phyloP scores from a whole-genome alignment of 2,888 invertebrate genomes.

The Conops quadrifasciatus region DNA sequence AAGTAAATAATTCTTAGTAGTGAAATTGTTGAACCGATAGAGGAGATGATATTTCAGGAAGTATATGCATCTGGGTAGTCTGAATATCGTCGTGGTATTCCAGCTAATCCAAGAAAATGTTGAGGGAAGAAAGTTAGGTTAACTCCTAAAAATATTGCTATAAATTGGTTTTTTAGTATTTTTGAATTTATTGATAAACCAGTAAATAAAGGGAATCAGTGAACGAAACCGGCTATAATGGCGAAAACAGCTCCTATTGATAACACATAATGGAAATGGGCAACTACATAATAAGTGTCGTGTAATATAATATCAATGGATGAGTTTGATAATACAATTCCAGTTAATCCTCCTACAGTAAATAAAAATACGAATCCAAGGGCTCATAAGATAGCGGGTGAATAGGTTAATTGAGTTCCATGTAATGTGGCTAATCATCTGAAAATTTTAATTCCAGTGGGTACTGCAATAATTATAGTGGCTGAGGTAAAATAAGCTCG shows the following conservation, averaged over 20 bases:
- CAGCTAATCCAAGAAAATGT: conserved; percentile 76
- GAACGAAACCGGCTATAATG: conserved; percentile 78
- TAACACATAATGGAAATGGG: no score
- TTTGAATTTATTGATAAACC: conserved; percentile 70
- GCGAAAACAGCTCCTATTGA: conserved; percentile 69
- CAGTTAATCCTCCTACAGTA: conserved; percentile 77
- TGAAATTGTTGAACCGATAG: conserved; percentile 74
- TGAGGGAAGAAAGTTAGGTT: conserved; percentile 84
- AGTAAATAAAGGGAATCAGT: conserved; percentile 76
- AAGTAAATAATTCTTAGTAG: conserved; percentile 70
- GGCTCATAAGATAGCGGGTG: conserved; percentile 72
- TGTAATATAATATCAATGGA: conserved; percentile 3
- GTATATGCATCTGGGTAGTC: conserved; percentile 76
- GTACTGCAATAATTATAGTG: conserved; percentile 87
- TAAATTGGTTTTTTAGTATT: conserved; percentile 76
- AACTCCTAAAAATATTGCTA: conserved; percentile 78
- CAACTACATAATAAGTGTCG: no score
- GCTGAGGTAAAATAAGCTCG: conserved; percentile 86
- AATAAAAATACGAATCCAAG: conserved; percentile 82
- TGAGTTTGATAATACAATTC: neutral
- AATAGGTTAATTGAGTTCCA: conserved; percentile 71
- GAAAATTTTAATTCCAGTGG: conserved; percentile 86
- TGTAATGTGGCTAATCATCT: conserved; percentile 72
- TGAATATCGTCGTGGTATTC: conserved; percentile 80
- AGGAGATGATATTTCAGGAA: conserved; percentile 75